Base-by-base conservation (phyloP, 1,140 invertebrate genomes). In the Triops cancriformis region DNA sequence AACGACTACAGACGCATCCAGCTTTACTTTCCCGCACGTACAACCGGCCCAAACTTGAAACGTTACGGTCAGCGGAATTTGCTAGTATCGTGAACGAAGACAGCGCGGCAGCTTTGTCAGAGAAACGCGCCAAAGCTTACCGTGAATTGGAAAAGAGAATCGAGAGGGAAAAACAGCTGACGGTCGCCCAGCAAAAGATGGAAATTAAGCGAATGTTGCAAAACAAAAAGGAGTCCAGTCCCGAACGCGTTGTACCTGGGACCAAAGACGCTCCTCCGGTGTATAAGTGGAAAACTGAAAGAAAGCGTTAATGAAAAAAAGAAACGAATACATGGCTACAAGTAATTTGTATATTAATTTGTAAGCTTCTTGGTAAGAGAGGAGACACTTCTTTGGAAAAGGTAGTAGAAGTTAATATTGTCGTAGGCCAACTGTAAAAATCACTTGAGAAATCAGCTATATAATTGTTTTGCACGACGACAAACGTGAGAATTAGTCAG, bases 251-350 rank as follows among this genome's bases (percentile, higher is more conserved):
- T 0, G 85, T 87, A 80, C 84, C 85, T 18, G 94, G 89, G 4
- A 91, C 90, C 0, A 91, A 90, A 80, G 83, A 88, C 37, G 84
- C 88, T 23, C 89, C 95, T 7, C 92, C 95, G 1, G 87, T 96
- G 10, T 97, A 94, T 83, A 87, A 91, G 83, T 98, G 95, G 90
- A 90, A 90, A 80, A 94, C 90, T 83, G 89, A 95, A 37, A 37
- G 31, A 37, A 37, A 37, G 31, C 31, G 31, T 37, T 37, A 7
- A 37, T 37, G 2, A 7, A 37, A 37, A 37, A 37, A 37, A 7
- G 2, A 37, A 37, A 4, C 7, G 7, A 37, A 37, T 37, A 37
- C 31, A 37, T 37, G 2, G 31, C 31, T 37, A 37, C 31, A 7
- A 37, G 7, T 37, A 37, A 37, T 37, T 37, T 37, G 2, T 7